These are phyloP conservation scores for Monochamus saltuarius DNA, from an alignment of 1,140 invertebrate species.

Conservation along the genomic window DNA sequence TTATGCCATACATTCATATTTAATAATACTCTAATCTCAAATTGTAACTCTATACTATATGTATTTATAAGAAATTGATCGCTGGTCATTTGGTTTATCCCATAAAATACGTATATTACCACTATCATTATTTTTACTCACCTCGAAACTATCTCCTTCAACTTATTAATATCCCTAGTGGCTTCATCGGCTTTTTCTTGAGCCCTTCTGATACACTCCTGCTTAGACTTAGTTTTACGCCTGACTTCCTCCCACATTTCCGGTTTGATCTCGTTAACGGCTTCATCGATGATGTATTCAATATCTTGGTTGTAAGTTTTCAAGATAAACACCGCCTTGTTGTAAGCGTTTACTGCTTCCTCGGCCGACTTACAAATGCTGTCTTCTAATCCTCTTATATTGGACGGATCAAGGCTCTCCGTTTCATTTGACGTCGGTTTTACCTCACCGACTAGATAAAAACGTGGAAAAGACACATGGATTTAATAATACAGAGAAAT, in stretches of 20 bases:
- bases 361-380: slow-evolving; percentile 56
- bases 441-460: slow-evolving; percentile 36
- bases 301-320: slow-evolving; percentile 63
- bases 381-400: slow-evolving; percentile 59
- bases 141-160: slow-evolving; percentile 43
- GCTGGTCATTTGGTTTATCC: too few relatives aligned
- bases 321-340: slow-evolving; percentile 56
- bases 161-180: slow-evolving; percentile 44
- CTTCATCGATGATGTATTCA: slow-evolving; percentile 59
- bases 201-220: slow-evolving; percentile 55
- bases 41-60: too few relatives aligned
- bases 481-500: too few relatives aligned
- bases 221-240: slow-evolving; percentile 58
- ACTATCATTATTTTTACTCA: too few relatives aligned
- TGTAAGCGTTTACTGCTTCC: slow-evolving; percentile 59
- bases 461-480: neutral
- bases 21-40: too few relatives aligned
- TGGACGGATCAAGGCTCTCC: slow-evolving; percentile 40
- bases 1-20: too few relatives aligned
- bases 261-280: slow-evolving; percentile 57
- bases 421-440: slow-evolving; percentile 23
- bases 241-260: slow-evolving; percentile 61
- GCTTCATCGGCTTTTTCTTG: slow-evolving; percentile 54
- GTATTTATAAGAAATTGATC: too few relatives aligned
- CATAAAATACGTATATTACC: too few relatives aligned